A percentile compares a stretch with the other conserved stretches of the same genome.
These are phyloP conservation scores for Pelagia noctiluca DNA, from an alignment of 30 jellyfish, hydroid and myxozoan genomes.

Conservation along the genomic window DNA sequence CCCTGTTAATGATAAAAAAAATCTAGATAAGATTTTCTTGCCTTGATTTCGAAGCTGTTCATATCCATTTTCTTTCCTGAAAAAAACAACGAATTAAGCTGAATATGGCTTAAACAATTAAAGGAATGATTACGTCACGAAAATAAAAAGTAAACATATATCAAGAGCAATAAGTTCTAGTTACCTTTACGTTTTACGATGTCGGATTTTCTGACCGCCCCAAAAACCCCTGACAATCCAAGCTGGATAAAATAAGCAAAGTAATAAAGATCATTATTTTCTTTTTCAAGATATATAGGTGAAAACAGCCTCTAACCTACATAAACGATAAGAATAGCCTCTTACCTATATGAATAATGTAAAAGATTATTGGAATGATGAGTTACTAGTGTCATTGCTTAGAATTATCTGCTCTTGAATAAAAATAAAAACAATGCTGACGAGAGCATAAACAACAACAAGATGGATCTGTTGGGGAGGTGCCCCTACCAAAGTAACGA, in stretches of 20 bases:
- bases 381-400: neutral
- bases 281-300: neutral
- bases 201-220: slow-evolving; percentile 54
- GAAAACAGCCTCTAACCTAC: neutral
- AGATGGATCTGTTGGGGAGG: too few species aligned
- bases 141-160: neutral
- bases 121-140: neutral
- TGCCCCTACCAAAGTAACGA: too few species aligned
- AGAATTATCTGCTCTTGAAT: neutral
- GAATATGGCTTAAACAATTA: neutral
- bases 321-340: neutral
- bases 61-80: slow-evolving; percentile 13
- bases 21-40: neutral
- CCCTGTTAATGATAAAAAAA: neutral
- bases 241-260: slow-evolving; percentile 14
- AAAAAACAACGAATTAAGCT: neutral
- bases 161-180: neutral
- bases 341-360: too few species aligned
- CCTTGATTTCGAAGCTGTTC: neutral
- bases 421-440: neutral
- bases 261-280: too few species aligned
- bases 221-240: slow-evolving; percentile 59
- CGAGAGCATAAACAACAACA: too few species aligned
- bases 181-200: slow-evolving; percentile 63
- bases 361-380: neutral